A percentile compares a stretch with the other conserved stretches of the same genome.
phyloP scores from a whole-genome alignment of 2,113 vertebrate genomes.

The Lichenostomus cassidix region DNA sequence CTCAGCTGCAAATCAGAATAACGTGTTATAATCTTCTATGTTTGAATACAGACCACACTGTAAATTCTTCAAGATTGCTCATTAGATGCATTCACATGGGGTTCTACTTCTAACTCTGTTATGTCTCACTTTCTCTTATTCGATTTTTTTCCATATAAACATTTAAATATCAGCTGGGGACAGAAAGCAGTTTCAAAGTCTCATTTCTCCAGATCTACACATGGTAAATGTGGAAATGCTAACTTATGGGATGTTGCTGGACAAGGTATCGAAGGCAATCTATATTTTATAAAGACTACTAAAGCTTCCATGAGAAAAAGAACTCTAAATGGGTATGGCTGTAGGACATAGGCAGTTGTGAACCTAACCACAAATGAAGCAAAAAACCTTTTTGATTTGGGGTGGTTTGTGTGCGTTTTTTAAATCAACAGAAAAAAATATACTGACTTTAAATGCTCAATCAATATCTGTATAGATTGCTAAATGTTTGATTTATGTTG shows the following conservation, averaged over 20 bases:
- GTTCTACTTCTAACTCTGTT: background rate
- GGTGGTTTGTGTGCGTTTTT: background rate
- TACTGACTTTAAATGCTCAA: background rate
- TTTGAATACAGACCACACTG: background rate
- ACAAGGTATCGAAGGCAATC: background rate
- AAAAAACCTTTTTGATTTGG: background rate
- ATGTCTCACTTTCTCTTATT: background rate
- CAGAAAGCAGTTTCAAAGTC: background rate
- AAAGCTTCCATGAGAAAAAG: background rate
- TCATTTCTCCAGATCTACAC: background rate
- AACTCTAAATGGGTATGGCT: background rate
- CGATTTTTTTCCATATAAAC: background rate
- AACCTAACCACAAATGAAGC: background rate
- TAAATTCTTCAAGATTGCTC: background rate
- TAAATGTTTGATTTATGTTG: background rate
- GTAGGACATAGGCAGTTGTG: background rate
- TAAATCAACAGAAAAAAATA: background rate
- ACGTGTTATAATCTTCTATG: background rate
- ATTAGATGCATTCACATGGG: accelerated
- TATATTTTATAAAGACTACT: background rate
- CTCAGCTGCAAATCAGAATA: background rate
- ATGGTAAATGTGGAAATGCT: accelerated
- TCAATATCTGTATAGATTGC: background rate
- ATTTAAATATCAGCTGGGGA: background rate
- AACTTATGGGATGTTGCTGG: background rate